Percentiles rank a stretch among this genome's conserved stretches.
Evolutionary conservation across 2,888 invertebrate species (phyloP).

Genomic region (Lasioglossum vierecki): DNA sequence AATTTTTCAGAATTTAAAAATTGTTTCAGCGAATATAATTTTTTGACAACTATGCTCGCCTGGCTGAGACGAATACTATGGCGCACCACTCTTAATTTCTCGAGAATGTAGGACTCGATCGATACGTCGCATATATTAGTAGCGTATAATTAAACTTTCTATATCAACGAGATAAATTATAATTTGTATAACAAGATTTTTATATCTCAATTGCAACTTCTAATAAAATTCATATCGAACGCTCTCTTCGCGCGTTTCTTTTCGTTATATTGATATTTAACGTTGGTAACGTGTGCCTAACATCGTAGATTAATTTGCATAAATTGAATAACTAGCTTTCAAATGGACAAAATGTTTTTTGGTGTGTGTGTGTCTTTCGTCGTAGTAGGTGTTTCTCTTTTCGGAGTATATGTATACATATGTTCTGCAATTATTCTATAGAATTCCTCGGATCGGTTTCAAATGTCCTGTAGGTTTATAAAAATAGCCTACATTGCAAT

Average conservation of each 20-base stretch:
- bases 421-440: constrained; percentile 12
- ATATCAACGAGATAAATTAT: constrained; percentile 17
- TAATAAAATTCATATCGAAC: constrained; percentile 4
- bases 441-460: constrained; percentile 10
- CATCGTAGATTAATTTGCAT: background rate
- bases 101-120: constrained; percentile 26
- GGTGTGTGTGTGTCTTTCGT: background rate
- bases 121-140: constrained; percentile 20
- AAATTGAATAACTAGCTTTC: background rate
- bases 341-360: background rate
- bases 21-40: background rate
- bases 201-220: background rate
- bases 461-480: constrained; percentile 30
- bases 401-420: constrained; percentile 15
- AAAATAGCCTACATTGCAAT: constrained; percentile 38
- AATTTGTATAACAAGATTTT: constrained; percentile 11
- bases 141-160: constrained; percentile 7
- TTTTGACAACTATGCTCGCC: too few species aligned
- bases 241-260: background rate
- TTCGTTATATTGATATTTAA: constrained; percentile 1
- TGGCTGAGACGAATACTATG: background rate
- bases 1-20: constrained; percentile 18
- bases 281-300: background rate
- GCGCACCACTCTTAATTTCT: background rate
- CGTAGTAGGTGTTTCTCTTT: background rate